Base-by-base conservation (phyloP, 2,113 vertebrate genomes). In the Tetrax tetrax region DNA sequence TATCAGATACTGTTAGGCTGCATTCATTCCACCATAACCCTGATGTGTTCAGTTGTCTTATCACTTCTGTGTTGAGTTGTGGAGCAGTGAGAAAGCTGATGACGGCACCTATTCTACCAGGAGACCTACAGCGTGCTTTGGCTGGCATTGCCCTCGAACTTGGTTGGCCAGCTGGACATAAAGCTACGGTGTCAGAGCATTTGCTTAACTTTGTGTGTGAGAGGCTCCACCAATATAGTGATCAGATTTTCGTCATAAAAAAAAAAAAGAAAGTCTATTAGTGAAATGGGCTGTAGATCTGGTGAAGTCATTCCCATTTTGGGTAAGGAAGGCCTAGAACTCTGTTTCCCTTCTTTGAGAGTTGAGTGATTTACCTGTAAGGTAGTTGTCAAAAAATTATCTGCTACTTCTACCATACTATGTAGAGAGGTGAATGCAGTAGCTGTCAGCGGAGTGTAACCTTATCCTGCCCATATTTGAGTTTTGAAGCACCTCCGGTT, bases 171-270 rank as follows among this genome's bases (percentile, higher is more conserved):
- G n/a, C 14, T 74, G 71, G n/a, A 12, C 16, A 2, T 8, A 37
- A 8, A 0, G 2, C 31, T 59, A 16, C 9, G 24, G 13, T 4
- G 28, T n/a, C 20, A 29, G 47, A 53, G 23, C 11, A 0, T 50
- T 37, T 74, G 74, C 38, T 59, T 4, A 45, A 13, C 31, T 91
- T 35, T 7, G 2, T 37, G 21, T 12, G 41, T 41, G 41, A 64
- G 21, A 25, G 2, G 0, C 17, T 70, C 37, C 37, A 12, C 19
- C 31, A 22, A 54, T 6, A 45, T 8, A 35, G 24, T 0, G 1
- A 7, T 7, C 5, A 22, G 14, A 27, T 18, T 45, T 51, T 75
- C 1, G 2, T 37, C 1, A 15, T 33, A 54, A 64, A 29, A 14
- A 54, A 64, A 29, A 14, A 45, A 13, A 4, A 8, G 6, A 20